Percentiles rank a stretch among this genome's conserved stretches.
phyloP scores from a whole-genome alignment of 2,888 invertebrate species.

The Dolomedes plantarius region DNA sequence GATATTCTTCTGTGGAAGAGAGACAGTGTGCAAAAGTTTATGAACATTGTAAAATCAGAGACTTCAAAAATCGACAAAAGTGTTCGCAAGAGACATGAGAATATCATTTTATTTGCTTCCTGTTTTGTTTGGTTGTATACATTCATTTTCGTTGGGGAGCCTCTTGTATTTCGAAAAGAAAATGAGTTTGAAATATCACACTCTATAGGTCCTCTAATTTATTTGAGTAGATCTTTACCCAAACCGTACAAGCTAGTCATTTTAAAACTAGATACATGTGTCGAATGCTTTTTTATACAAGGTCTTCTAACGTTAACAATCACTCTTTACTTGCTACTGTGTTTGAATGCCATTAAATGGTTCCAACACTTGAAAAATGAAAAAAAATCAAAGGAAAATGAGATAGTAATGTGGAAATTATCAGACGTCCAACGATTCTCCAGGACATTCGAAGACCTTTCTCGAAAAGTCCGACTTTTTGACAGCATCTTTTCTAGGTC shows the following conservation, averaged over 20 bases:
- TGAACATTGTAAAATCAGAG: neutral
- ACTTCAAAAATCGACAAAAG: constrained; percentile 1
- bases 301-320: constrained; percentile 30
- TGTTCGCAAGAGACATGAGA: neutral
- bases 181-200: neutral
- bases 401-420: neutral
- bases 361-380: constrained; percentile 18
- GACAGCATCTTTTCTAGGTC: constrained; percentile 30
- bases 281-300: constrained; percentile 31
- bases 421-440: neutral
- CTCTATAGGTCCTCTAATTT: constrained; percentile 21
- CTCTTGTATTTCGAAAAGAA: neutral
- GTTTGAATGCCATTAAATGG: constrained; percentile 28
- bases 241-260: neutral
- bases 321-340: constrained; percentile 25
- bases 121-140: constrained; percentile 28
- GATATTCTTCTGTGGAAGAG: constrained; percentile 19
- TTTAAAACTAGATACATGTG: constrained; percentile 17
- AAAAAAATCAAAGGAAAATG: neutral
- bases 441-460: constrained; percentile 9
- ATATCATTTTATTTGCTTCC: neutral
- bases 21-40: constrained; percentile 7
- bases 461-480: constrained; percentile 1
- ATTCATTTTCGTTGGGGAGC: constrained; percentile 18
- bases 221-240: neutral